phyloP scores from a whole-genome alignment of 2,113 vertebrate species.

The Gopherus flavomarginatus region DNA sequence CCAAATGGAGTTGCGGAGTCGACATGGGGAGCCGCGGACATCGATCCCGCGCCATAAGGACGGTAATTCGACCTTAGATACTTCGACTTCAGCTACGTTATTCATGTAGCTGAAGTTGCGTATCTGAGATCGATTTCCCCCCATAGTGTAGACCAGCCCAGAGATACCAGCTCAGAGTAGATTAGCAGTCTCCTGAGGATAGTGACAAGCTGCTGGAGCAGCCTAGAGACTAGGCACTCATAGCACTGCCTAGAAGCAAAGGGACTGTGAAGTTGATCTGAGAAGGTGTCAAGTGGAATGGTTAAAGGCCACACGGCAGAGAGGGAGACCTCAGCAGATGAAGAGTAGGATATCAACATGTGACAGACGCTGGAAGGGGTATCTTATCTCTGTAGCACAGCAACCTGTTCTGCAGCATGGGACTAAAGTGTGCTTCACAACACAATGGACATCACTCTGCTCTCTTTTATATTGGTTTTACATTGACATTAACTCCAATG shows the following conservation, averaged over 20 bases:
- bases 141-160: no score
- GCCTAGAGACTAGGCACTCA: rapidly evolving
- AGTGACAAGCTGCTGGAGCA: background rate
- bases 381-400: background rate
- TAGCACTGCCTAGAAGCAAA: background rate
- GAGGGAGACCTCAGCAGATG: background rate
- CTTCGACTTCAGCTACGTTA: no score
- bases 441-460: background rate
- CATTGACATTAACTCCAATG: background rate
- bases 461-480: background rate
- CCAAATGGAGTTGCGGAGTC: no score
- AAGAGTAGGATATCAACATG: background rate
- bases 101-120: no score
- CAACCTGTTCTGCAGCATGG: background rate
- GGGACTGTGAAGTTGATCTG: background rate
- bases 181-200: rapidly evolving
- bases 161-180: background rate
- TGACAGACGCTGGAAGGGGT: background rate
- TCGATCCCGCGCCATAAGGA: no score
- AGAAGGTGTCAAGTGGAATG: background rate
- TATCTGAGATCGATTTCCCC: no score
- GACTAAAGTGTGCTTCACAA: background rate
- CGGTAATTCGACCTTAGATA: no score
- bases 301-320: background rate
- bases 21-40: no score